Percentiles rank a stretch among this genome's conserved stretches.
These are phyloP conservation scores for Kryptolebias ocellatus DNA, from an alignment of 2,797 vertebrate genomes.

Conservation along the genomic window DNA sequence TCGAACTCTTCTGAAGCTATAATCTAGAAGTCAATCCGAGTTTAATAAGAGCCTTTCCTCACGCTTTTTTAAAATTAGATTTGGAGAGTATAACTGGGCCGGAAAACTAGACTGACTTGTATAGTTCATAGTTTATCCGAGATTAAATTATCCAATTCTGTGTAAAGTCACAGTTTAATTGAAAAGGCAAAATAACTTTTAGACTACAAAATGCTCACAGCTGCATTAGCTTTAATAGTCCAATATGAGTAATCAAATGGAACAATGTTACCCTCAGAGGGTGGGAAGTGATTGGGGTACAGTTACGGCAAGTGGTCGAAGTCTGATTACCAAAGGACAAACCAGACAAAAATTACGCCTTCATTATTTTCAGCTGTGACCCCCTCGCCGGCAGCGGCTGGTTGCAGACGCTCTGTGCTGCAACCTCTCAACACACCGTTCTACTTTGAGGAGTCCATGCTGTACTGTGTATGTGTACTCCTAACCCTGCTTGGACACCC, in stretches of 20 bases:
- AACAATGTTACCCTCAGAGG: not conserved
- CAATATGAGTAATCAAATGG: not conserved
- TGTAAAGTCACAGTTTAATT: conserved; percentile 3
- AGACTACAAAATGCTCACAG: not conserved
- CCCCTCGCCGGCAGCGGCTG: no score
- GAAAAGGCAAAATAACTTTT: not conserved
- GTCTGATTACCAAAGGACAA: no score
- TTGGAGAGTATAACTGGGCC: not conserved
- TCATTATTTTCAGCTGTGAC: no score
- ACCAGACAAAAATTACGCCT: no score
- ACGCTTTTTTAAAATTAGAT: conserved; percentile 15
- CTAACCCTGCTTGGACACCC: no score
- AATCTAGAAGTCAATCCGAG: conserved; percentile 17
- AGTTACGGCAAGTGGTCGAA: no score
- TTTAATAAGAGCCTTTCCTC: conserved; percentile 21
- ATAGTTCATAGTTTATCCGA: conserved; percentile 4
- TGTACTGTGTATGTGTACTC: no score
- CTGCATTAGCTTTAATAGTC: conserved; percentile 4
- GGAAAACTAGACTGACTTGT: conserved; percentile 1
- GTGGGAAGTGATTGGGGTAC: not conserved
- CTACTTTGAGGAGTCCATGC: no score
- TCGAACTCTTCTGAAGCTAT: conserved; percentile 21
- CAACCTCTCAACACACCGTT: no score
- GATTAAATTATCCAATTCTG: conserved; percentile 7
- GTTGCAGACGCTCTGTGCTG: no score